Conservation (phyloP, 2,113 vertebrate genomes). For the Ageneiosus marmoratus region DNA sequence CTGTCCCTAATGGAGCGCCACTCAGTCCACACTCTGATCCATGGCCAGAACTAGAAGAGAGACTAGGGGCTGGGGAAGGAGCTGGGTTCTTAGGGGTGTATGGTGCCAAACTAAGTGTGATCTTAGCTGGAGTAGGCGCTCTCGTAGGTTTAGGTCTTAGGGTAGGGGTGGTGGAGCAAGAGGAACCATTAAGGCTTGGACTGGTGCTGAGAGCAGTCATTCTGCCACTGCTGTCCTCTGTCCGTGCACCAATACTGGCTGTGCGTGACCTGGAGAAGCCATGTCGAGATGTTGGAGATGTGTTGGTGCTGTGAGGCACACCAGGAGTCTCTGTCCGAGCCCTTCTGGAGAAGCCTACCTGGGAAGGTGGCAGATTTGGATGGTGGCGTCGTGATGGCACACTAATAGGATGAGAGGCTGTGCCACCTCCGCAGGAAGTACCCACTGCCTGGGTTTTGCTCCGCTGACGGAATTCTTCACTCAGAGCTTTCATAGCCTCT, state of each 20-base stretch:
- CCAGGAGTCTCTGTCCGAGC: constrained; percentile 74
- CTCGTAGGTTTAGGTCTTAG: constrained; percentile 74
- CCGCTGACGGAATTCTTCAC: constrained; percentile 80
- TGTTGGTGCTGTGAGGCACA: constrained; percentile 73
- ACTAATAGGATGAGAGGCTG: constrained; percentile 78
- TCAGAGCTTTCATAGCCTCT: constrained; percentile 82
- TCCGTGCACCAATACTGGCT: constrained; percentile 73
- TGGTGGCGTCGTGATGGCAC: constrained; percentile 70
- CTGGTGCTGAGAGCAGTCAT: constrained; percentile 73
- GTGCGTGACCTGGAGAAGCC: constrained; percentile 74
- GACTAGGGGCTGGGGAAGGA: constrained; percentile 68
- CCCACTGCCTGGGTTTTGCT: constrained; percentile 79
- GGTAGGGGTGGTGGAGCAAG: constrained; percentile 77
- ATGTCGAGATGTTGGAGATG: constrained; percentile 69
- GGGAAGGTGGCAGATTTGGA: constrained; percentile 68
- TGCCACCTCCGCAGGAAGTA: constrained; percentile 73
- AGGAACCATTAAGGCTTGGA: constrained; percentile 74
- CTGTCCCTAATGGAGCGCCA: constrained; percentile 71
- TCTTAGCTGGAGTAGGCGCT: constrained; percentile 77
- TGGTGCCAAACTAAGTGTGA: constrained; percentile 74
- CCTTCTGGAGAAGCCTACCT: constrained; percentile 75
- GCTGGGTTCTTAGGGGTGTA: constrained; percentile 73
- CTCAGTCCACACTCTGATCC: constrained; percentile 76
- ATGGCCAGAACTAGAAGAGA: constrained; percentile 78
- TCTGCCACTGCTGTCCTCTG: constrained; percentile 67